Evolutionary conservation across 2,797 vertebrate species (phyloP), one percentile per base, ranked within the genome.

Genomic region (Momotus momota): DNA sequence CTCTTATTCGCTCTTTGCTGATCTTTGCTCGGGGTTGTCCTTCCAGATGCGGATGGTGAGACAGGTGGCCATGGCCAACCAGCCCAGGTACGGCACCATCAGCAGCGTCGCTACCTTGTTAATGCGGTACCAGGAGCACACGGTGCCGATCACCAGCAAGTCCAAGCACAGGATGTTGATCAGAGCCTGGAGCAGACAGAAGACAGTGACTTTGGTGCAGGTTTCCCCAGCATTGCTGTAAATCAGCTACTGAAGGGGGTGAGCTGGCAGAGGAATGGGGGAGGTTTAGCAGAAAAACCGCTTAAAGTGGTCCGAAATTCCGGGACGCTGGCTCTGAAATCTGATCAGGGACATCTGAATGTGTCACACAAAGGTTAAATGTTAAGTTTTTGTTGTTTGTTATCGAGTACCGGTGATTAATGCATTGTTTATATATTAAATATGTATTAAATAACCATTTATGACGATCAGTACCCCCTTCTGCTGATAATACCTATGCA

Each of bases 21-120:
- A 0, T 29, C 75, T 79, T 1, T 27, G 60, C 87, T 98, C 98
- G 1, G 98, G 97, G 97, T 99, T 99, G 97, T 99, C 98, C 90
- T 95, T 99, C 99, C 99, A 99, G 95, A 99, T 97, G 97, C 96
- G 96, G 96, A 99, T 98, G 91, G 98, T 98, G 65, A 99, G 98
- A 58, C 97, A 90, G 21, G 98, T 97, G 12, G 98, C 98, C 64
- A 99, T 91, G 70, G 98, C 99, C 91, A 99, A 98, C 99, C 99
- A 99, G 92, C 98, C 96, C 97, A 99, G 94, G 98, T 99, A 99
- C 10, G 99, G 99, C 48, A 97, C 95, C 98, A 99, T 96, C 78
- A 99, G 98, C 93, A 99, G 94, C 2, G 98, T 97, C 1, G 99
- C 99, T 11, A 97, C 95, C 79, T 97, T 97, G 98, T 97, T 99